These are phyloP conservation scores for Metalampra italica DNA, from an alignment of 2,888 invertebrate genomes.

Conservation along the genomic window DNA sequence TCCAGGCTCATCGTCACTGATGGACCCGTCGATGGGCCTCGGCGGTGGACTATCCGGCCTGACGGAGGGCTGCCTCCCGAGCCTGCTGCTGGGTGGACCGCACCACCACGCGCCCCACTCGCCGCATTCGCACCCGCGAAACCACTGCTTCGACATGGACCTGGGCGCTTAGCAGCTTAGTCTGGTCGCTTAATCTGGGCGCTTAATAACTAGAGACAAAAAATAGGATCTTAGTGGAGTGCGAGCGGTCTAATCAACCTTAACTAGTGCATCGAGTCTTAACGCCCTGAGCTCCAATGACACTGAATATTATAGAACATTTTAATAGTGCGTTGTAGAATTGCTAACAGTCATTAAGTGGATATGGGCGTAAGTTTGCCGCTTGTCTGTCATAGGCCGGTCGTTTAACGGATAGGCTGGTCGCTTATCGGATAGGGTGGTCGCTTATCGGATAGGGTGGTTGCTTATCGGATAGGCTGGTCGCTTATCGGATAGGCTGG, in stretches of 20 bases:
- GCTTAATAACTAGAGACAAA: too few relatives aligned
- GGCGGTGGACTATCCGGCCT: conserved; percentile 34
- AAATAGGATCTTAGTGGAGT: too few relatives aligned
- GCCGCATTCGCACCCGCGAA: conserved; percentile 56
- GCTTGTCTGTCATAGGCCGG: background rate
- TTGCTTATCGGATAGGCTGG: too few relatives aligned
- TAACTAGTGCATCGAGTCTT: too few relatives aligned
- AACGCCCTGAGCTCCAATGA: too few relatives aligned
- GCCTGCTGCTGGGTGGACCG: conserved; percentile 49
- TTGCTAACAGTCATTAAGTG: background rate
- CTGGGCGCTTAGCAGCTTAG: conserved; percentile 33
- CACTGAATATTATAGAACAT: too few relatives aligned
- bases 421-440: too few relatives aligned
- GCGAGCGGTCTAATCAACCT: too few relatives aligned
- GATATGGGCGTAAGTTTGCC: background rate
- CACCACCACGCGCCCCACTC: conserved; percentile 68
- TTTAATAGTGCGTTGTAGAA: background rate
- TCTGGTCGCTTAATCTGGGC: too few relatives aligned
- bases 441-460: too few relatives aligned
- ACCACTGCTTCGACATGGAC: conserved; percentile 70
- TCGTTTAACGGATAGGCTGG: background rate
- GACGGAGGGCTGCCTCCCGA: conserved; percentile 47
- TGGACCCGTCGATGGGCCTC: conserved; percentile 39
- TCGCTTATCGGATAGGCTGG: too few relatives aligned
- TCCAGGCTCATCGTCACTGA: conserved; percentile 43